Conservation (phyloP, 1,140 invertebrate genomes). For the Eueides isabella region DNA sequence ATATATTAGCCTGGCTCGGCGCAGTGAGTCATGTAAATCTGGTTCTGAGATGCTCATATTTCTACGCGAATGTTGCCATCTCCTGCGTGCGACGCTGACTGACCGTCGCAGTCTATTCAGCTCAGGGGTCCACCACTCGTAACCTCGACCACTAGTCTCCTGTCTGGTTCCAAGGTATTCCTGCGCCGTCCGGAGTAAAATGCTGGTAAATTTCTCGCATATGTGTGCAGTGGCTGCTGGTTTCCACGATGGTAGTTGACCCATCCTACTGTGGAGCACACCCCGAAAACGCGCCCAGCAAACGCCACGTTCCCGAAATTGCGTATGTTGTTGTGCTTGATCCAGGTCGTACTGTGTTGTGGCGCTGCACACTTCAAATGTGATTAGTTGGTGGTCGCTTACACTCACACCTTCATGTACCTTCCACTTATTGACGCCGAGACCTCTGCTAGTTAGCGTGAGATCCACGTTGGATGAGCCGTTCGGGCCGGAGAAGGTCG, state of each 20-base stretch:
- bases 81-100: background rate
- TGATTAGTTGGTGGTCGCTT: conserved; percentile 32
- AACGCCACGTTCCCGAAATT: background rate
- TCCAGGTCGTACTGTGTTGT: background rate
- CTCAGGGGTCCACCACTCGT: conserved; percentile 21
- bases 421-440: background rate
- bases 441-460: conserved; percentile 8
- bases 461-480: conserved; percentile 31
- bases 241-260: background rate
- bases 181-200: background rate
- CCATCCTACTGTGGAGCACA: background rate
- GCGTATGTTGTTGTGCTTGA: too few species aligned
- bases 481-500: conserved; percentile 32
- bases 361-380: background rate
- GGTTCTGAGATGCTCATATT: background rate
- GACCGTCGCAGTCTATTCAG: background rate
- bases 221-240: background rate
- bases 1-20: background rate
- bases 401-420: conserved; percentile 27
- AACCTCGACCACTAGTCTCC: background rate
- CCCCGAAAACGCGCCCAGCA: background rate
- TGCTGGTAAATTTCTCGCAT: background rate
- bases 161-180: background rate
- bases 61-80: background rate
- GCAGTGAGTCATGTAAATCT: background rate